Percentiles rank a stretch among this genome's conserved stretches.
Conservation (phyloP, 2,113 vertebrate species). For the Mus musculus region GRCm39 chr14:101618501-101619000, state of each 20-base stretch:
- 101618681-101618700: neutral
- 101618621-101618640: too few relatives aligned
- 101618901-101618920: neutral
- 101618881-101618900: neutral
- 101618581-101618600: too few relatives aligned
- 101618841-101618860: neutral
- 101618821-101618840: neutral
- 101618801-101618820: neutral
- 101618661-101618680: too few relatives aligned
- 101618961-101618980: neutral
- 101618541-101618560: too few relatives aligned
- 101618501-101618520: too few relatives aligned
- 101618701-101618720: neutral
- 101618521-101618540: too few relatives aligned
- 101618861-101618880: neutral
- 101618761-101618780: neutral
- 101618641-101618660: too few relatives aligned
- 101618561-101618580: too few relatives aligned
- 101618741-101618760: neutral
- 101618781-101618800: neutral
- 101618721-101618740: neutral
- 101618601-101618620: too few relatives aligned
- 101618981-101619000: neutral
- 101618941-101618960: neutral
- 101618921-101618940: neutral